Base-by-base conservation (phyloP, 2,113 vertebrate genomes). In the Azemiops feae region DNA sequence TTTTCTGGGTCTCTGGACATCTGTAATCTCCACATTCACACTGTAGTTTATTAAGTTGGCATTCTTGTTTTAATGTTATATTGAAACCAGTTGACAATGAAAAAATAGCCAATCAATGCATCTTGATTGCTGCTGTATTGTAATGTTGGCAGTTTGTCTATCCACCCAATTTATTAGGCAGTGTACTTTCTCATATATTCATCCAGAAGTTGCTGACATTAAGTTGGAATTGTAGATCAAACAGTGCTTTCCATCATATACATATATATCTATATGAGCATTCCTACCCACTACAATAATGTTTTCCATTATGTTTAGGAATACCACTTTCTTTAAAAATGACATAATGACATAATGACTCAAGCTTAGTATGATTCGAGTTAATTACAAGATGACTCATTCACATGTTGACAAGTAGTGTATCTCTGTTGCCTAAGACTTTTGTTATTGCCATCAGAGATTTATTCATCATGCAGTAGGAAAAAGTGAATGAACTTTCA, bases 341-440 rank as follows among this genome's bases (percentile, higher is more conserved):
- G 0, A 52, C 0, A 10, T 95, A 89, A 58, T 94, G 0, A 54
- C 0, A 8, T 95, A 89, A 58, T 94, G 94, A 69, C 64, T 94
- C 85, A 89, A 92, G 69, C 85, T 95, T 57, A 0, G 0, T 10
- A 94, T 89, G 57, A 87, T 0, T 91, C 52, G 4, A 92, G 93
- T 93, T 95, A 88, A 94, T 94, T 93, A 87, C 52, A 58, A 92
- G 90, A 25, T 93, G 18, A 10, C 60, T 93, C 0, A 45, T 92
- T 93, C 85, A 50, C 23, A 10, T 92, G 95, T 89, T 96, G 90
- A 23, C 90, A 89, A 95, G 20, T 54, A 85, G 54, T 87, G 4
- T 85, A 94, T 92, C 34, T 89, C 91, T 57, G n/a, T 0, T 22
- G 87, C 47, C 92, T 95, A 87, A 60, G 58, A 57, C 89, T 92